Evolutionary conservation across 2,888 invertebrate species (phyloP), one percentile per base, ranked within the genome.

Genomic region (Poecilobothrus nobilitatus): DNA sequence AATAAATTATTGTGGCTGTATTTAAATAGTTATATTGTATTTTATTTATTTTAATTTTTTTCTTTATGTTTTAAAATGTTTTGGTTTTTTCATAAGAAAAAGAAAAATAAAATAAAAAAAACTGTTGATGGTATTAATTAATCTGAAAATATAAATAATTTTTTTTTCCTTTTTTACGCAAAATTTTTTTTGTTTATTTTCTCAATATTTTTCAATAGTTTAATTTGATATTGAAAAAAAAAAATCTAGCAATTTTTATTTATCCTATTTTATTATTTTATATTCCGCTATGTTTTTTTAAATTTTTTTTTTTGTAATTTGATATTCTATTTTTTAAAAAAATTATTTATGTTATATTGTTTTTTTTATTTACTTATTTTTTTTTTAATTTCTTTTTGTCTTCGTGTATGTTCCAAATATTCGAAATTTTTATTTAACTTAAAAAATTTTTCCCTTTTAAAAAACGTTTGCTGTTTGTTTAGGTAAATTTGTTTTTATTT

Each of bases 181-280:
- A 53, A 53, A 53, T 12, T 53, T 53, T 41, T 41, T 12, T 12
- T 53, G 53, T 53, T 53, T 53, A 18, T 53, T 41, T 12, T 12
- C 15, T 53, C 53, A 53, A 37, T 27, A 37, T 37, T 8, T 37
- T 37, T 37, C 37, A 10, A 37, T 10, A 37, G 8, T 53, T 53
- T 18, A 53, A 12, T 53, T 53, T 53, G n/a, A 53, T 53, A n/a
- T 53, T 53, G 53, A 53, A 53, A 53, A 18, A 41, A n/a, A 53
- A 53, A 53, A 53, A 53, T 53, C 53, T 53, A 53, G 53, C 53
- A 53, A 53, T 53, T 53, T 53, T 53, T 53, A 53, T 53, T 53
- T 53, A 53, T 53, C 53, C 53, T 53, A 53, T 53, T 53, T 37
- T 53, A n/a, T 53, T 53, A 53, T 18, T 53, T 37, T 37, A 37